Conservation (phyloP, 2,797 vertebrate genomes). For the Uromys caudimaculatus region DNA sequence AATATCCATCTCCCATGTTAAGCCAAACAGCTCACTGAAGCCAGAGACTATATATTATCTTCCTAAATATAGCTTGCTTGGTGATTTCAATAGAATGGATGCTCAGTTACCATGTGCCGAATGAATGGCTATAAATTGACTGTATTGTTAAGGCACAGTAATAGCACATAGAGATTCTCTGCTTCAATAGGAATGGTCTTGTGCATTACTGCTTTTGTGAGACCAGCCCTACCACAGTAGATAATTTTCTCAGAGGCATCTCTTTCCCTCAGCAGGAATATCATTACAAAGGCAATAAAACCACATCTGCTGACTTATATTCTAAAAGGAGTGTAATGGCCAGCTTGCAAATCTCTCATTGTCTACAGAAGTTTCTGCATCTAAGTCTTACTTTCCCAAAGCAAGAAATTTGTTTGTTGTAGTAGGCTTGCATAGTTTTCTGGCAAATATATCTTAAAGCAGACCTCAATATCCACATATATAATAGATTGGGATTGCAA, state of each 20-base stretch:
- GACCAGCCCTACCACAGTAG: neutral
- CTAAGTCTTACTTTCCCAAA: constrained; percentile 39
- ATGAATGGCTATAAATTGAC: constrained; percentile 9
- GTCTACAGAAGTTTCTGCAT: constrained; percentile 1
- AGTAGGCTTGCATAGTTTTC: neutral
- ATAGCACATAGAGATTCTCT: neutral
- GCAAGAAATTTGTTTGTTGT: neutral
- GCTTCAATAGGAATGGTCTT: constrained; percentile 18
- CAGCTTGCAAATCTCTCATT: constrained; percentile 18
- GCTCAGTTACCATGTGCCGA: neutral
- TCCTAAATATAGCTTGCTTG: neutral
- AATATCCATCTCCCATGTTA: constrained; percentile 11
- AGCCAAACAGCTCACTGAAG: neutral
- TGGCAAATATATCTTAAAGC: constrained; percentile 45
- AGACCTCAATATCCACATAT: constrained; percentile 1
- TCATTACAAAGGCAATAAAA: constrained; percentile 50
- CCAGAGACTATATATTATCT: neutral
- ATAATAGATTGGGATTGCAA: neutral
- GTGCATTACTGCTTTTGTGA: constrained; percentile 15
- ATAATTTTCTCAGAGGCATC: constrained; percentile 38
- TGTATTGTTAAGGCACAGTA: constrained; percentile 4
- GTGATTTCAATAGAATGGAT: constrained; percentile 10
- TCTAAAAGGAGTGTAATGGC: constrained; percentile 55
- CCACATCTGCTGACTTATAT: constrained; percentile 17
- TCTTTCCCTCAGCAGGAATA: constrained; percentile 51